Percentiles rank a stretch among this genome's conserved stretches.
Evolutionary conservation across 2,113 vertebrate species (phyloP).

Genomic region (Engraulis encrasicolus): DNA sequence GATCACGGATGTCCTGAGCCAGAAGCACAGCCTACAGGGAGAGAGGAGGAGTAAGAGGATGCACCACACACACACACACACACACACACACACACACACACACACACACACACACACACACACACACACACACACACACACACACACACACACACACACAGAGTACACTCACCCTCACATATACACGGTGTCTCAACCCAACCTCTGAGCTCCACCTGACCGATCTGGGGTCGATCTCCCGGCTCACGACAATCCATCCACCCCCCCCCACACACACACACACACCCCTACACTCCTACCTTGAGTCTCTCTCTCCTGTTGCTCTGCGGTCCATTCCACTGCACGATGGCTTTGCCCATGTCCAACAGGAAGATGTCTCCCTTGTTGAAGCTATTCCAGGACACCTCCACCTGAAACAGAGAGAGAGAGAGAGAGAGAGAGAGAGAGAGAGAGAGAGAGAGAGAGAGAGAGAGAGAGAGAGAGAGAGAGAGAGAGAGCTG

Average conservation of each 20-base stretch:
- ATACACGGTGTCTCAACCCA: too few species aligned
- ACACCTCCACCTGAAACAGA: constrained; percentile 78
- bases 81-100: not conserved
- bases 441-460: too few species aligned
- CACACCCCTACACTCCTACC: constrained; percentile 58
- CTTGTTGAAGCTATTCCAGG: constrained; percentile 89
- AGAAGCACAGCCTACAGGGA: constrained; percentile 63
- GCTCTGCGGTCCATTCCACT: constrained; percentile 89
- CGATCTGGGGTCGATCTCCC: too few species aligned
- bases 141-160: too few species aligned
- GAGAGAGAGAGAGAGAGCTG: too few species aligned
- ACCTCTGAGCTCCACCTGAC: too few species aligned
- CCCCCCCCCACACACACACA: not conserved
- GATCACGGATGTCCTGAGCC: constrained; percentile 87
- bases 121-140: too few species aligned
- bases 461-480: too few species aligned
- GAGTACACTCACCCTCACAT: too few species aligned
- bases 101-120: too few species aligned
- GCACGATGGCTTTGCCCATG: constrained; percentile 86
- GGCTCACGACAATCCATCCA: not conserved
- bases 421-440: too few species aligned
- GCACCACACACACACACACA: too few species aligned
- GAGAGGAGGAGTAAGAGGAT: not conserved
- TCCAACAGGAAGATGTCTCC: constrained; percentile 90
- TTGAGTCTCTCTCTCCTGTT: constrained; percentile 86